Evolutionary conservation across 1,140 invertebrate genomes (phyloP).

Genomic region (Heliothis subflexa): DNA sequence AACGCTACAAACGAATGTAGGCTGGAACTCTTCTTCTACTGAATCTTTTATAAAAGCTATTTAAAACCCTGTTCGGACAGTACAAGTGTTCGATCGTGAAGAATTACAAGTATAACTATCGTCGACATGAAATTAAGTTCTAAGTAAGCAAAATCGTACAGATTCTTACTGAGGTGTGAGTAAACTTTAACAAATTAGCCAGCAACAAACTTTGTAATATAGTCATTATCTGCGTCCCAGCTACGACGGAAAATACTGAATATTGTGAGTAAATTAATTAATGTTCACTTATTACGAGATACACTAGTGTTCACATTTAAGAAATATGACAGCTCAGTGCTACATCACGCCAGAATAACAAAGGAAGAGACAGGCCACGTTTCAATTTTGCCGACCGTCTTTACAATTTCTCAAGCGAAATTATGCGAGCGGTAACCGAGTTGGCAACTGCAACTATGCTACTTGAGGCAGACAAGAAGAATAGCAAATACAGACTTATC

Average conservation of each 20-base stretch:
- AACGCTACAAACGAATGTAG: neutral
- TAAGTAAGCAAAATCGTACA: neutral
- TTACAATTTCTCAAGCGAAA: conserved; percentile 38
- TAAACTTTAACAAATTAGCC: neutral
- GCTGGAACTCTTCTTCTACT: neutral
- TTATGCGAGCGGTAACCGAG: conserved; percentile 45
- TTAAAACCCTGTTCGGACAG: neutral
- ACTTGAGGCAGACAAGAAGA: conserved; percentile 31
- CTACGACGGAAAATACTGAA: neutral
- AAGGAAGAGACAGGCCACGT: conserved; percentile 42
- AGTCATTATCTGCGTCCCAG: no score
- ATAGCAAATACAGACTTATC: conserved; percentile 40
- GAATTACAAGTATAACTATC: neutral
- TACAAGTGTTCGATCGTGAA: neutral
- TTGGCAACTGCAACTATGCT: conserved; percentile 40
- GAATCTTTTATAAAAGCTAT: conserved; percentile 23
- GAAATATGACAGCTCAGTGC: conserved; percentile 30
- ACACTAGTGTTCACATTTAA: neutral
- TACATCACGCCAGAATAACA: conserved; percentile 20
- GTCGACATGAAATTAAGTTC: neutral
- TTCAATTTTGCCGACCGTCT: conserved; percentile 44
- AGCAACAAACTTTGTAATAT: no score
- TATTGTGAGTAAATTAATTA: neutral
- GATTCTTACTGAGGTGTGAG: neutral
- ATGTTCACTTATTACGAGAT: neutral